These are phyloP conservation scores for Sitta carolinensis DNA, from an alignment of 2,797 vertebrate species.

Conservation along the genomic window DNA sequence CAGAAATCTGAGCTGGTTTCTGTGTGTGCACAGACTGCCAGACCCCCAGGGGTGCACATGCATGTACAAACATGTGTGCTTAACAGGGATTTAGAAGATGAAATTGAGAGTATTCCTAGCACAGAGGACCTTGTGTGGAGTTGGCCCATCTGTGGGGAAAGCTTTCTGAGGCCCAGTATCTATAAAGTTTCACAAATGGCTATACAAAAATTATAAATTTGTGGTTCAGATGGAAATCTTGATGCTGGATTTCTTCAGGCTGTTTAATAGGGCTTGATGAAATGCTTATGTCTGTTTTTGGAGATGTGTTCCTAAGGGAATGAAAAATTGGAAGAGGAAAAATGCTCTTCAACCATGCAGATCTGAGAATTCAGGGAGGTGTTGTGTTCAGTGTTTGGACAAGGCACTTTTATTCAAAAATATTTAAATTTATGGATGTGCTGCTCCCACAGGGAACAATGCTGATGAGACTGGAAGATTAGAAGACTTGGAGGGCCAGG, in stretches of 20 bases:
- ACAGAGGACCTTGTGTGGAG: background rate
- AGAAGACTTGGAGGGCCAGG: background rate
- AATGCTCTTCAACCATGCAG: background rate
- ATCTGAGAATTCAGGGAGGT: background rate
- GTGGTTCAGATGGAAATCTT: background rate
- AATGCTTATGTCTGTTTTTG: background rate
- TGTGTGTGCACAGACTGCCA: background rate
- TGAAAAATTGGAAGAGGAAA: background rate
- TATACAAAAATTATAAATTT: background rate
- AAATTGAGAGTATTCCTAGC: background rate
- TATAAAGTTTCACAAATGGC: background rate
- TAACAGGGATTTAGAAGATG: background rate
- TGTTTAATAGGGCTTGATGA: background rate
- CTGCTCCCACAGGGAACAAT: background rate
- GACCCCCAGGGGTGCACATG: background rate
- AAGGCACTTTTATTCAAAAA: background rate
- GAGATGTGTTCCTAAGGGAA: background rate
- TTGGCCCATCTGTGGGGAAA: background rate
- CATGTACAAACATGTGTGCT: accelerated
- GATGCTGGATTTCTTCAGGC: background rate
- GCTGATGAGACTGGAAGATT: background rate
- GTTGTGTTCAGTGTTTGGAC: background rate
- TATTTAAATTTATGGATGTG: background rate
- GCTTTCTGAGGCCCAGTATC: too few relatives aligned
- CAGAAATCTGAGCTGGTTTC: background rate